A percentile compares a stretch with the other conserved stretches of the same genome.
phyloP scores from a whole-genome alignment of 2,797 vertebrate genomes.

The Crenichthys baileyi region DNA sequence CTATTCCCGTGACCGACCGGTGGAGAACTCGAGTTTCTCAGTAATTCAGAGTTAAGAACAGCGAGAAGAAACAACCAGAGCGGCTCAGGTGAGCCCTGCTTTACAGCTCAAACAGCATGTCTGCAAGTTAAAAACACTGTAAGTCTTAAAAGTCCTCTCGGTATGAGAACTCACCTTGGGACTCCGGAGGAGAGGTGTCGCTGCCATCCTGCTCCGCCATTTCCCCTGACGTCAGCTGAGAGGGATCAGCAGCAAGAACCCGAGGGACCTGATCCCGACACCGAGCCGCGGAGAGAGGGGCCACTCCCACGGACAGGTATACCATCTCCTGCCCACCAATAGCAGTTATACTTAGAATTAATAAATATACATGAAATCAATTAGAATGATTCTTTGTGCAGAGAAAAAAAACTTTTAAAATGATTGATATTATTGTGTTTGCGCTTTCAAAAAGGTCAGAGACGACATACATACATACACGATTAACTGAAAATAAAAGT shows the following conservation, averaged over 20 bases:
- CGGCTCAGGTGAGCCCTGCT: rapidly evolving
- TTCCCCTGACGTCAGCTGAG: conserved; percentile 84
- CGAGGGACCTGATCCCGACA: conserved; percentile 41
- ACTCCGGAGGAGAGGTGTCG: conserved; percentile 78
- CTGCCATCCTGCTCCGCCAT: conserved; percentile 85
- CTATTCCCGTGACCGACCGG: conserved; percentile 73
- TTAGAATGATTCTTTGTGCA: neutral
- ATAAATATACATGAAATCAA: neutral
- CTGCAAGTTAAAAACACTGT: conserved; percentile 1
- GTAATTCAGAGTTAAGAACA: conserved; percentile 13
- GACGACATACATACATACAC: neutral
- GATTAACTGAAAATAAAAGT: neutral
- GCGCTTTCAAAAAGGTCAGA: neutral
- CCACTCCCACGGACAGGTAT: conserved; percentile 76
- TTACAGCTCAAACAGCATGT: rapidly evolving
- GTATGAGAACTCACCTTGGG: conserved; percentile 79
- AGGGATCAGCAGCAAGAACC: conserved; percentile 68
- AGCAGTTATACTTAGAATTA: neutral
- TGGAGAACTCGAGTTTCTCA: conserved; percentile 22
- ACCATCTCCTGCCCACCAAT: neutral
- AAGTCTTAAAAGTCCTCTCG: conserved; percentile 29
- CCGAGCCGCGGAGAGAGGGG: conserved; percentile 24
- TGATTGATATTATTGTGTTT: neutral
- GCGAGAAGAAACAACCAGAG: neutral
- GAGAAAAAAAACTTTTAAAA: neutral